A percentile compares a stretch with the other conserved stretches of the same genome.
These are phyloP conservation scores for Stenurella melanura DNA, from an alignment of 2,888 invertebrate species.

Conservation along the genomic window DNA sequence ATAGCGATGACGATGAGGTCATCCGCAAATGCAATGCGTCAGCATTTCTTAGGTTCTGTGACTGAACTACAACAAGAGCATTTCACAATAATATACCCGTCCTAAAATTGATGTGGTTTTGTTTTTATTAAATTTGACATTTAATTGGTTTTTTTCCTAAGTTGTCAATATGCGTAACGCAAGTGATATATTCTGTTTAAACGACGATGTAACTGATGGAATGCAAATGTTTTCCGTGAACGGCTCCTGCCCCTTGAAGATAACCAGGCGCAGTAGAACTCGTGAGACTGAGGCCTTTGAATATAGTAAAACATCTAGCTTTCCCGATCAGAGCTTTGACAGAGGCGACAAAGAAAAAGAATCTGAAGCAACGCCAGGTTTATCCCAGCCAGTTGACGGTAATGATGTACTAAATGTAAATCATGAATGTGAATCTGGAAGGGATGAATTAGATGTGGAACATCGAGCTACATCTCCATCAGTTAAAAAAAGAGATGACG, in stretches of 20 bases:
- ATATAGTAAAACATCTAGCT: slow-evolving; percentile 49
- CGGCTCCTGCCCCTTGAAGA: slow-evolving; percentile 67
- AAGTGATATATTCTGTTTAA: slow-evolving; percentile 70
- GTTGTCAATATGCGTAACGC: slow-evolving; percentile 61
- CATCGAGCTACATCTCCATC: neutral
- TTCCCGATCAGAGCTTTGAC: slow-evolving; percentile 29
- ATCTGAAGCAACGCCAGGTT: slow-evolving; percentile 15
- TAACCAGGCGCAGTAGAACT: slow-evolving; percentile 57
- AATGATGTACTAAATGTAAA: neutral
- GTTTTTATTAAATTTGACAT: slow-evolving; percentile 14
- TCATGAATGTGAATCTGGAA: neutral
- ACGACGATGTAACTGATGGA: slow-evolving; percentile 66
- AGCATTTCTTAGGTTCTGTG: no score
- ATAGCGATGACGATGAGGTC: no score
- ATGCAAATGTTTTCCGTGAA: slow-evolving; percentile 69
- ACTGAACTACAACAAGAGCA: no score
- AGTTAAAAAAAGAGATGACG: slow-evolving; percentile 36
- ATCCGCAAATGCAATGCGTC: no score
- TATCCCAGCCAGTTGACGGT: slow-evolving; percentile 10
- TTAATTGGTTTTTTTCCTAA: slow-evolving; percentile 23
- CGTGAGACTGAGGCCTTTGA: slow-evolving; percentile 55
- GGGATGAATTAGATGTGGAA: neutral
- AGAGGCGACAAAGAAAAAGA: slow-evolving; percentile 38
- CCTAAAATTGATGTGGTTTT: neutral
- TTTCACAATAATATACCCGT: neutral